Base-by-base conservation (phyloP, 2,113 vertebrate genomes). In the Rostratula benghalensis region DNA sequence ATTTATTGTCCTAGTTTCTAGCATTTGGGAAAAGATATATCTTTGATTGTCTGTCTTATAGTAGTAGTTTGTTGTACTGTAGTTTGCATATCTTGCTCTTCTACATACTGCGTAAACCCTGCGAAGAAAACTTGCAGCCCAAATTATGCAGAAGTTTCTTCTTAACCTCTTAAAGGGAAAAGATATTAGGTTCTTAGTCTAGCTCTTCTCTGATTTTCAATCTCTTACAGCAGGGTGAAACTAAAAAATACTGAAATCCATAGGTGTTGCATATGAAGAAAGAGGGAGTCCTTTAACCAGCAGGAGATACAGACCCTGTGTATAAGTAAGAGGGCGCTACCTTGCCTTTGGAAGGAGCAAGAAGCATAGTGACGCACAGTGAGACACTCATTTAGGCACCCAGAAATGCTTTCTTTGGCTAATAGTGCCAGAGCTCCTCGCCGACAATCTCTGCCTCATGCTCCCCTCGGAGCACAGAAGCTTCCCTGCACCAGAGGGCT, bases 401-500 rank as follows among this genome's bases (percentile, higher is more conserved):
- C 35, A 63, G 31, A 61, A 77, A 8, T 10, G 10, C 31, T 78
- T 53, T 35, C n/a, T 82, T 65, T 3, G 22, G 20, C 48, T 76
- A 48, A 30, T 9, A 53, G 25, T 10, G 27, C 22, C 1, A 0
- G 23, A 75, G 35, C 25, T 24, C 23, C 24, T 51, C 0, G 1
- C 18, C 0, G 3, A 21, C 1, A 3, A 9, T 33, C 4, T 48
- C 43, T 54, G 24, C 37, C 14, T 61, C 31, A 33, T 0, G 1
- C 6, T 69, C 25, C 31, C 19, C 50, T 70, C 1, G 0, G 25
- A 75, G 39, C 23, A 6, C 78, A 81, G 65, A 33, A 1, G 1
- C 13, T 86, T 46, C 25, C 20, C 35, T 37, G 27, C 7, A 12
- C 53, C 1, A 1, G 33, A 46, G 35, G 15, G 12, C 37, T 50